Evolutionary conservation across 2,797 vertebrate genomes (phyloP), one percentile per base, ranked within the genome.

Genomic region (Vespertilio murinus): DNA sequence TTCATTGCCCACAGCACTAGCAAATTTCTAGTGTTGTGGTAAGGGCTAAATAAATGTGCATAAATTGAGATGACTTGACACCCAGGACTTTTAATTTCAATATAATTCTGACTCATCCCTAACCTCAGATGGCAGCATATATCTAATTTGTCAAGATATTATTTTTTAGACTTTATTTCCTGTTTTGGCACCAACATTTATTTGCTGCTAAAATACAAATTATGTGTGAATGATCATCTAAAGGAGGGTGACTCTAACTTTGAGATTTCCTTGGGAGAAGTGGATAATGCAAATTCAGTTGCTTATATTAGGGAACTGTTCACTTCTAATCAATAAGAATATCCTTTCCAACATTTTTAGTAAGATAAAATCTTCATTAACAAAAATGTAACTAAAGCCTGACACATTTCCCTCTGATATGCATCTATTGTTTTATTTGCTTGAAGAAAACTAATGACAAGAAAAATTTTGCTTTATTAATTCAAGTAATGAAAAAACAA

Each of bases 291-390:
- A 88, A 47, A 67, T 17, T 80, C 47, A 52, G 22, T 85, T 78
- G 16, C n/a, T 94, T 65, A 70, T 59, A 2, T 83, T 56, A 83
- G 65, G 9, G 38, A 94, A 83, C 71, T 65, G 12, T 82, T 89
- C 56, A 54, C 12, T 79, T 86, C 38, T 70, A 47, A 85, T 93
- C n/a, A 78, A 49, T 88, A 85, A 91, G 65, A 69, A 65, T 49
- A 28, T 56, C 14, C 61, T 78, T 71, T 88, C 18, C 16, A 40
- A 80, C 5, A 73, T 74, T 88, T 88, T 73, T 65, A 78, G 64
- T 73, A 54, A 94, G 17, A 82, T 73, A 93, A 93, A 90, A 80
- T 88, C 12, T 56, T 80, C 35, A 65, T 59, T 71, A 79, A 90
- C 7, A 52, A 93, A 83, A 95, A 59, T 22, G 25, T 83, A 75